These are phyloP conservation scores for Athalia circularis DNA, from an alignment of 2,888 invertebrate genomes.

Conservation along the genomic window DNA sequence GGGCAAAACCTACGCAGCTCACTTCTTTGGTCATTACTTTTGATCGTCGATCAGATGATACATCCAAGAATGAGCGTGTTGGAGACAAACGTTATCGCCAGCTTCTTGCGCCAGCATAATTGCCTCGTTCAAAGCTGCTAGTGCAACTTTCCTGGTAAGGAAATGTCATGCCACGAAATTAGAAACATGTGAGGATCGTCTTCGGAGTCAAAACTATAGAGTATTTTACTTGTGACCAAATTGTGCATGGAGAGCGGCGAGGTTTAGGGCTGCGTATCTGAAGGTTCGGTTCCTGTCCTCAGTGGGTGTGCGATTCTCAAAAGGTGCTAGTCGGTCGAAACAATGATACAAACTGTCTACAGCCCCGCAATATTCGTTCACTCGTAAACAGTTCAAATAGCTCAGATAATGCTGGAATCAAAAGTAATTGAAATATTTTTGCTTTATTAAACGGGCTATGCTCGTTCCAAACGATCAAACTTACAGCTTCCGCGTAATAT, in stretches of 20 bases:
- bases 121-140: conserved; percentile 90
- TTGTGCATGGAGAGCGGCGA: conserved; percentile 91
- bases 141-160: conserved; percentile 84
- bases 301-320: conserved; percentile 72
- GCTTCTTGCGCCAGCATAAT: conserved; percentile 92
- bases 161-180: conserved; percentile 41
- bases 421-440: conserved; percentile 27
- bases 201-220: neutral
- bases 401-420: conserved; percentile 89
- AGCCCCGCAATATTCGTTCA: conserved; percentile 91
- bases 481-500: conserved; percentile 88
- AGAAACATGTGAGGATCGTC: neutral
- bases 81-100: conserved; percentile 89
- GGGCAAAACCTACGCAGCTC: neutral
- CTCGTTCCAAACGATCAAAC: conserved; percentile 63
- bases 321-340: conserved; percentile 81
- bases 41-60: conserved; percentile 77
- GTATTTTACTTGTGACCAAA: conserved; percentile 85
- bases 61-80: conserved; percentile 90
- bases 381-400: conserved; percentile 91
- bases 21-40: conserved; percentile 63
- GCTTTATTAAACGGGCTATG: too few species aligned
- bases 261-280: conserved; percentile 92
- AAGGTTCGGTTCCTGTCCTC: conserved; percentile 81
- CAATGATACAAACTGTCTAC: conserved; percentile 88